A percentile compares a stretch with the other conserved stretches of the same genome.
Evolutionary conservation across 2,113 vertebrate species (phyloP).

Genomic region (Thomomys bottae): DNA sequence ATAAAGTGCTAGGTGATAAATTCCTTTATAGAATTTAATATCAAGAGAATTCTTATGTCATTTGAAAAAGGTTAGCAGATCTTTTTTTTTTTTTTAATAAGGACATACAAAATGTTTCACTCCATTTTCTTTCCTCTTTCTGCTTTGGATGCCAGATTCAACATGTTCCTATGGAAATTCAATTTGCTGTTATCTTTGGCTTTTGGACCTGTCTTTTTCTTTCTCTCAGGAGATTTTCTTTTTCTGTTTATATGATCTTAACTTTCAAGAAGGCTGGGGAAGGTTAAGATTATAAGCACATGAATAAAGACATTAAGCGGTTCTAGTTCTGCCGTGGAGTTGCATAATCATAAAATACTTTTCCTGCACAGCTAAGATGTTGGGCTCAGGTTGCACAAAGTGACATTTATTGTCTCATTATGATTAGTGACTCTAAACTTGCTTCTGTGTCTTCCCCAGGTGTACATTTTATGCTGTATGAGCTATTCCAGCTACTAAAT

Average conservation of each 20-base stretch:
- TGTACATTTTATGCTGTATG: background rate
- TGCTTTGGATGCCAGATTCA: background rate
- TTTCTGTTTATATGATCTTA: conserved; percentile 28
- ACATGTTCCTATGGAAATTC: background rate
- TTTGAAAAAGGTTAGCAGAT: background rate
- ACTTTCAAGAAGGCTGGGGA: background rate
- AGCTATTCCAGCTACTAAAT: background rate
- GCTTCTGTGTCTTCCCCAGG: background rate
- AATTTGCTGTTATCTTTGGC: background rate
- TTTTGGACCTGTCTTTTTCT: background rate
- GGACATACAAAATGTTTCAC: background rate
- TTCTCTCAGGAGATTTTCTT: background rate
- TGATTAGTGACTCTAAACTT: background rate
- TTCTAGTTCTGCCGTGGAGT: background rate
- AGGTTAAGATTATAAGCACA: conserved; percentile 17
- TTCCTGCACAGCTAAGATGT: background rate
- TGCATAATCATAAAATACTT: background rate
- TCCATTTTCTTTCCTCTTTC: background rate
- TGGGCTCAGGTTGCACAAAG: background rate
- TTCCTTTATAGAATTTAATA: conserved; percentile 1
- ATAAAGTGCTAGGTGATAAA: background rate
- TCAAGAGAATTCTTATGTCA: conserved; percentile 17
- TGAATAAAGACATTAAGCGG: background rate
- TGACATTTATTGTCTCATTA: background rate
- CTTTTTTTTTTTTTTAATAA: conserved; percentile 1